Evolutionary conservation across 2,113 vertebrate genomes (phyloP), one percentile per base, ranked within the genome.

Genomic region (Phyllostomus hastatus): DNA sequence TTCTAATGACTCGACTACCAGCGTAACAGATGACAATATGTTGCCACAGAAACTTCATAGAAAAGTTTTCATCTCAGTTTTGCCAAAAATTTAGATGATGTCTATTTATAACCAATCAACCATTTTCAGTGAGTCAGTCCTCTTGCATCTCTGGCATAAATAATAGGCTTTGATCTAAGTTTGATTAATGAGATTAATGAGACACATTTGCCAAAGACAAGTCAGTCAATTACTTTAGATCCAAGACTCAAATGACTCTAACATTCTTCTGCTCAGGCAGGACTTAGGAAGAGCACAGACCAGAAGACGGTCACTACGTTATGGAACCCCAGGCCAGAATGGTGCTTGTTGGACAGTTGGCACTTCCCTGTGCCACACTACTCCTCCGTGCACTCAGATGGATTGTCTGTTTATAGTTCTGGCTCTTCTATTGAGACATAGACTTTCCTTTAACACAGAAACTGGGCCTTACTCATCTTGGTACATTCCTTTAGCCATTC

Each of bases 41-140:
- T 87, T 91, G 61, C 83, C 86, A 90, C 86, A 93, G 66, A 90
- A 97, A 96, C 93, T 96, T 91, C 69, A 67, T 79, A 88, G 91
- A 96, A 91, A 61, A 61, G 78, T 87, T 95, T 91, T 96, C 79
- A 57, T 94, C 95, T 95, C 7, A 2, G 72, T 38, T 69, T 83
- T 92, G 88, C 92, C 95, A 95, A 94, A 96, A 94, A 92, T 88
- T 64, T 59, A 92, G 90, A 85, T 5, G 61, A 15, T 75, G 35
- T 96, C 89, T 96, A 76, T 94, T 94, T 97, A 81, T 95, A 94
- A 93, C 76, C 73, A 88, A 83, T 94, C 70, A 81, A 64, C 64
- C n/a, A 69, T 91, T 83, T 95, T 64, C 64, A 90, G 72, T 84
- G 28, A 90, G 50, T 33, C 33, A 33, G n/a, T 50, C 46, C 66